phyloP scores from a whole-genome alignment of 2,797 vertebrate species.

The Scolopax rusticola region DNA sequence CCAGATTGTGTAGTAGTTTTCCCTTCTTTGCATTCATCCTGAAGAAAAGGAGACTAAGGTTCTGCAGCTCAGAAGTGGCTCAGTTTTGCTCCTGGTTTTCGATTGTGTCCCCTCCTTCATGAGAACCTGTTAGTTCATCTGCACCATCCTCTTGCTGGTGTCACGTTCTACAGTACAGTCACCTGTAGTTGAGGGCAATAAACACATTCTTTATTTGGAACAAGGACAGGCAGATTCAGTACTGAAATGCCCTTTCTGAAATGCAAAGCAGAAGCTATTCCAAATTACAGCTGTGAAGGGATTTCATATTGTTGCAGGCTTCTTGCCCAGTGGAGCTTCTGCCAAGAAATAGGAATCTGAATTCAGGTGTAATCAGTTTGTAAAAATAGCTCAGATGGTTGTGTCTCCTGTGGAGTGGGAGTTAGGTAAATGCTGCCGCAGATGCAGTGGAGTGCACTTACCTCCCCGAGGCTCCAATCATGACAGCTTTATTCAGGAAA shows the following conservation, averaged over 20 bases:
- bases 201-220: not conserved
- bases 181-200: not conserved
- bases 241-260: not conserved
- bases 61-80: not conserved
- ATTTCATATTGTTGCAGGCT: not conserved
- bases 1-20: not conserved
- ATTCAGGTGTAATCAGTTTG: not conserved
- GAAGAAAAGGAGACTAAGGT: not conserved
- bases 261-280: not conserved
- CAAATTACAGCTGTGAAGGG: not conserved
- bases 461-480: not conserved
- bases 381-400: not conserved
- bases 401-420: not conserved
- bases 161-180: not conserved
- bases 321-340: not conserved
- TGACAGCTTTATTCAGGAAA: not conserved
- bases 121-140: not conserved
- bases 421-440: not conserved
- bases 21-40: not conserved
- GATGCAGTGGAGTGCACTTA: not conserved
- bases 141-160: accelerated
- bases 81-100: not conserved
- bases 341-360: not conserved
- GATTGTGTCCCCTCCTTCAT: not conserved
- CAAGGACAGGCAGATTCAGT: not conserved